Evolutionary conservation across 1,140 invertebrate genomes (phyloP), one percentile per base, ranked within the genome.

Genomic region (Drosophila trapezifrons): DNA sequence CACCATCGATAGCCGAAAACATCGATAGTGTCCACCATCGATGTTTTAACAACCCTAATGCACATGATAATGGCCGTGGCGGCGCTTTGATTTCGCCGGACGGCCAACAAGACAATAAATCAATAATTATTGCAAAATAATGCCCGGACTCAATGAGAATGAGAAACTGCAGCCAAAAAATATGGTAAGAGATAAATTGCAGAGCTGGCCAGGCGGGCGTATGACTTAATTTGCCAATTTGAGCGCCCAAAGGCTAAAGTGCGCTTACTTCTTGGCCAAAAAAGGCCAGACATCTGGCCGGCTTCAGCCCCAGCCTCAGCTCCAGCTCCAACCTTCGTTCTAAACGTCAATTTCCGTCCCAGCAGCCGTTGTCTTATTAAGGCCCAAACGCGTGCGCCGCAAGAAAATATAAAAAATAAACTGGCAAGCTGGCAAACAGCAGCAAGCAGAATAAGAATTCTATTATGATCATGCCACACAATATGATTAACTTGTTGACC

Each of bases 191-290:
- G 72, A 87, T 87, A 87, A 87, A 87, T 87, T 87, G 86, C 83
- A 73, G 76, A 46, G 69, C 57, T 57, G 73, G 64, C 63, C 51
- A 70, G 76, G 79, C 84, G 80, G 83, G 84, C 84, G 80, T 90
- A 89, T 89, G 85, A 89, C 84, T 89, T 90, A 89, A 89, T 89
- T 89, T 90, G 85, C 84, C 84, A 89, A 89, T 89, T 84, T 90
- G 74, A 78, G 89, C 80, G 84, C 80, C 80, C 80, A 89, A 72
- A 74, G 83, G 80, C 76, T 67, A 80, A 76, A 83, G 70, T 63
- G 77, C 83, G 77, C 76, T 89, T 64, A 85, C 74, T 77, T 57
- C 56, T 76, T 70, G 72, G 67, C 66, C 66, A 17, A 69, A 87
- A 87, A 87, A 80, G 84, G 84, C 79, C 84, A 89, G 77, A 79